phyloP scores from a whole-genome alignment of 2,888 invertebrate species.

The Subacronicta megacephala region DNA sequence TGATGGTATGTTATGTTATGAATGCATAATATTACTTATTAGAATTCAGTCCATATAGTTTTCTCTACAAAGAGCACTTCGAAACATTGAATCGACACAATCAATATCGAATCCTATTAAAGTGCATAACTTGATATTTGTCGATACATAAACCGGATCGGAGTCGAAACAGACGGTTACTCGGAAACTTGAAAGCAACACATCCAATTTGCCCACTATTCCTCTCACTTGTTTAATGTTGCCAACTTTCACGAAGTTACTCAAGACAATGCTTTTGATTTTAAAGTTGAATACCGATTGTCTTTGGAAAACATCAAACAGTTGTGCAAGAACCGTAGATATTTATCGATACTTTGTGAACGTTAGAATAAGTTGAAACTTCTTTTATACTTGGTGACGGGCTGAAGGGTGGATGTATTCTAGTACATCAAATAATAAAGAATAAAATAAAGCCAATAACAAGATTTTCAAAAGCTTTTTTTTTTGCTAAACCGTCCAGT shows the following conservation, averaged over 20 bases:
- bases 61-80: slow-evolving; percentile 4
- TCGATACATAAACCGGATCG: slow-evolving; percentile 34
- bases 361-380: slow-evolving; percentile 17
- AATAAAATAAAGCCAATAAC: too few species aligned
- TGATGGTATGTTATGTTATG: too few species aligned
- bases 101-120: slow-evolving; percentile 37
- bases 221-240: slow-evolving; percentile 46
- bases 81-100: slow-evolving; percentile 30
- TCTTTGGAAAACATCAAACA: slow-evolving; percentile 5
- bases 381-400: slow-evolving; percentile 2
- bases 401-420: too few species aligned
- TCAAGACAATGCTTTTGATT: slow-evolving; percentile 30
- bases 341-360: slow-evolving; percentile 7
- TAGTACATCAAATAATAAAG: too few species aligned
- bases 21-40: too few species aligned
- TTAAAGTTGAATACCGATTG: slow-evolving; percentile 17
- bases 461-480: too few species aligned
- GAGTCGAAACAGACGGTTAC: slow-evolving; percentile 44
- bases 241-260: slow-evolving; percentile 32
- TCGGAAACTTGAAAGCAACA: slow-evolving; percentile 36
- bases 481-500: too few species aligned
- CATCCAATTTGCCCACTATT: slow-evolving; percentile 62
- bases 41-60: background rate
- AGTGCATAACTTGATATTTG: slow-evolving; percentile 34
- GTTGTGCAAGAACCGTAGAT: background rate